These are phyloP conservation scores for Trichonephila inaurata DNA, from an alignment of 1,140 invertebrate genomes.

Conservation along the genomic window DNA sequence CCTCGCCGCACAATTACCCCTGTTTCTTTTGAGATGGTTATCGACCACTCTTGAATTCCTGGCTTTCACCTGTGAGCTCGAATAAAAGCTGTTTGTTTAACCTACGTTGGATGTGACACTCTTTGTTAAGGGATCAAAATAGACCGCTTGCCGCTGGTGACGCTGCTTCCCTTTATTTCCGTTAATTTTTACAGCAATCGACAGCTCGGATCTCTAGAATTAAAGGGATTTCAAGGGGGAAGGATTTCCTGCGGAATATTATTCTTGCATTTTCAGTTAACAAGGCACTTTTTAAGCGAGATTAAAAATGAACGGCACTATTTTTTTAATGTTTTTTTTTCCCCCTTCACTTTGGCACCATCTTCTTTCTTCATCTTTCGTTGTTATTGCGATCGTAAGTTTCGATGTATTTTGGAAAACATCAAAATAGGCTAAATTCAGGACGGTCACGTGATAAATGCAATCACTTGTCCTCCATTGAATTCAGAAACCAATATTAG, in stretches of 20 bases:
- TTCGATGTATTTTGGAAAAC: too few species aligned
- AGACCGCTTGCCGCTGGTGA: conserved; percentile 8
- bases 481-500: too few species aligned
- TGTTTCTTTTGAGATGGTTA: conserved; percentile 31
- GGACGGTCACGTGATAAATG: too few species aligned
- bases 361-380: too few species aligned
- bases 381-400: too few species aligned
- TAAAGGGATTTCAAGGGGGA: background rate
- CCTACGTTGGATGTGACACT: background rate
- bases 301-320: background rate
- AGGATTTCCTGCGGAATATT: background rate
- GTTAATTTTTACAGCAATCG: background rate
- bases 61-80: conserved; percentile 26
- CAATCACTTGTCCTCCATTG: too few species aligned
- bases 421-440: too few species aligned
- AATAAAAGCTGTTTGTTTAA: background rate
- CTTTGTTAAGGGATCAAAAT: conserved; percentile 14
- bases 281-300: background rate
- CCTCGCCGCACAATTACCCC: conserved; percentile 30
- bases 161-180: background rate
- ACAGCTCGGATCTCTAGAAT: background rate
- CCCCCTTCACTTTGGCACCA: too few species aligned
- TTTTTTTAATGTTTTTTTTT: too few species aligned
- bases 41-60: conserved; percentile 41
- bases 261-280: background rate